Evolutionary conservation across 2,888 invertebrate genomes (phyloP).

Genomic region (Spicauda simplicius): DNA sequence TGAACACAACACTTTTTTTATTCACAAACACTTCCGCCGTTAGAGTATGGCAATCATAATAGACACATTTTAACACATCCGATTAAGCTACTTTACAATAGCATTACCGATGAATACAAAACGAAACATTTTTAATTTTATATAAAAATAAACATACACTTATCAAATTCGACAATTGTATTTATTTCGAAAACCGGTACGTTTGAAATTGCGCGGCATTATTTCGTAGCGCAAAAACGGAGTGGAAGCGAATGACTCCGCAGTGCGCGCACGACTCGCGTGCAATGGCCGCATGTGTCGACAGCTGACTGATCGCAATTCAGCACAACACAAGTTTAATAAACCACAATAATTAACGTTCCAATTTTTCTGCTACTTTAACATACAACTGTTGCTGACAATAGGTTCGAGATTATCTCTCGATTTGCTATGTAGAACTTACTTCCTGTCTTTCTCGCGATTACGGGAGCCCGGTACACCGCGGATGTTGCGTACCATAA

Average conservation of each 20-base stretch:
- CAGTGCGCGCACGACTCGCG: conserved; percentile 78
- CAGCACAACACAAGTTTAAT: conserved; percentile 67
- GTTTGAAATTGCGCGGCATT: conserved; percentile 48
- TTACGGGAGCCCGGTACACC: conserved; percentile 42
- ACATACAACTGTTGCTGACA: conserved; percentile 49
- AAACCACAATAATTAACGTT: conserved; percentile 60
- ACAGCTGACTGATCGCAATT: conserved; percentile 83
- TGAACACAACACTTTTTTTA: conserved; percentile 22
- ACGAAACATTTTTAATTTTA: conserved; percentile 46
- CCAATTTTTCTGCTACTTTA: conserved; percentile 71
- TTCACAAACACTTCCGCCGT: conserved; percentile 22
- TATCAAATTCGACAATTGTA: conserved; percentile 19
- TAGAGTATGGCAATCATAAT: conserved; percentile 27
- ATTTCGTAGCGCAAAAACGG: conserved; percentile 63
- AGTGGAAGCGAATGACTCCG: conserved; percentile 47
- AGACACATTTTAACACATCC: conserved; percentile 33
- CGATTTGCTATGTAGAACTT: conserved; percentile 57
- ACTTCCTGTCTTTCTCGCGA: conserved; percentile 65
- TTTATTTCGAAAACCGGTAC: conserved; percentile 40
- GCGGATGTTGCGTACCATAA: conserved; percentile 56
- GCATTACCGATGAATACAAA: conserved; percentile 37
- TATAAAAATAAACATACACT: conserved; percentile 37
- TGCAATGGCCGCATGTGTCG: conserved; percentile 74
- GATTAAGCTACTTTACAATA: conserved; percentile 39
- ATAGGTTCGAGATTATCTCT: conserved; percentile 43